phyloP scores from a whole-genome alignment of 2,113 vertebrate genomes.

The Dipodomys merriami region DNA sequence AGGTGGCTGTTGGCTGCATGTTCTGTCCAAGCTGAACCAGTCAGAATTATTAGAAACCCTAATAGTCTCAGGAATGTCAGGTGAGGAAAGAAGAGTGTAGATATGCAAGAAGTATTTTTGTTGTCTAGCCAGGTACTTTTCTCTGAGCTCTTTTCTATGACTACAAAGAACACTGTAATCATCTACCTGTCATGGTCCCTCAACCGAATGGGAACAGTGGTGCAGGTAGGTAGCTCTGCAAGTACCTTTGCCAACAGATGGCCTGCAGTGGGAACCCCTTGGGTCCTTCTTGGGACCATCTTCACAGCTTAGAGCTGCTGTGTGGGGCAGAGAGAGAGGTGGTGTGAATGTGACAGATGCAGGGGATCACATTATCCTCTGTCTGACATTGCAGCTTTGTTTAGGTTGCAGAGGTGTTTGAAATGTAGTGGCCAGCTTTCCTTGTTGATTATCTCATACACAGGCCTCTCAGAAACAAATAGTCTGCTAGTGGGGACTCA shows the following conservation, averaged over 20 bases:
- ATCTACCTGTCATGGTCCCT: background rate
- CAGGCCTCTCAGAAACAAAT: background rate
- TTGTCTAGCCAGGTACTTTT: background rate
- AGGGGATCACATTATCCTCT: background rate
- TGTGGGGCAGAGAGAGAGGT: background rate
- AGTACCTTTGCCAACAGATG: background rate
- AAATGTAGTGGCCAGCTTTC: background rate
- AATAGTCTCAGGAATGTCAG: background rate
- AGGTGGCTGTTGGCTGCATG: background rate
- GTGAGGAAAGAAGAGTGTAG: slow-evolving; percentile 15
- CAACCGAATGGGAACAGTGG: background rate
- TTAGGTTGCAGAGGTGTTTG: background rate
- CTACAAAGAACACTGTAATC: slow-evolving; percentile 25
- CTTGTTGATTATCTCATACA: background rate
- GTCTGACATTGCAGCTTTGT: slow-evolving; percentile 1
- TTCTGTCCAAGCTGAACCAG: background rate
- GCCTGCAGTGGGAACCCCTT: background rate
- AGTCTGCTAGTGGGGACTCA: background rate
- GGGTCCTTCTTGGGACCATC: background rate
- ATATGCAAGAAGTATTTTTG: background rate
- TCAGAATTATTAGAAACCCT: background rate
- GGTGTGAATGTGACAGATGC: background rate
- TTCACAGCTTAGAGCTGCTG: background rate
- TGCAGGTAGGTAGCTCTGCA: background rate
- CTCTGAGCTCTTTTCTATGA: background rate